These are phyloP conservation scores for Echinometra lucunter DNA, from an alignment of 53 echinoderm and acorn worm genomes.

Conservation along the genomic window DNA sequence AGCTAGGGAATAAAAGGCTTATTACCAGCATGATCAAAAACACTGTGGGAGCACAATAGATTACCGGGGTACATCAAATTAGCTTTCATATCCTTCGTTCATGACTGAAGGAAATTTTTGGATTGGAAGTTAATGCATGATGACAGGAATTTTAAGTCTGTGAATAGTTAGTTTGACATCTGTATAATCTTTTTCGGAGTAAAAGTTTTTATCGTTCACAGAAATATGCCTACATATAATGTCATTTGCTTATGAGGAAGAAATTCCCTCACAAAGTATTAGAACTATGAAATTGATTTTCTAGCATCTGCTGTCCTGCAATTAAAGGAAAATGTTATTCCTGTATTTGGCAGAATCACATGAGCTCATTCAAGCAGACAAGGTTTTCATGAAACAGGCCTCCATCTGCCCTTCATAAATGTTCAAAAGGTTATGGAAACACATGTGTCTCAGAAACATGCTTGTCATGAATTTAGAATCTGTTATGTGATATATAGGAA, in stretches of 20 bases:
- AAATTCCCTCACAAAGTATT: not conserved
- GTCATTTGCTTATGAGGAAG: not conserved
- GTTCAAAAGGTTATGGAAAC: not conserved
- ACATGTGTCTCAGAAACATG: not conserved
- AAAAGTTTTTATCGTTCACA: too few species aligned
- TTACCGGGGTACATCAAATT: too few species aligned
- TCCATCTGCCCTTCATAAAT: not conserved
- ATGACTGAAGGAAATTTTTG: too few species aligned
- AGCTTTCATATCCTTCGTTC: too few species aligned
- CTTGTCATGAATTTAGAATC: not conserved
- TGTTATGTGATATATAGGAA: not conserved
- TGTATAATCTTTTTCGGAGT: too few species aligned
- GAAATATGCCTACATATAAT: not conserved
- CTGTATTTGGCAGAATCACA: not conserved
- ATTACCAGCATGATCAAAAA: not conserved
- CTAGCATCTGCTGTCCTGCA: not conserved
- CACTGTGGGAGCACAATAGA: not conserved
- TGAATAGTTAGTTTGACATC: too few species aligned
- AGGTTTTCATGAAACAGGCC: not conserved
- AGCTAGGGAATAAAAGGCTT: not conserved
- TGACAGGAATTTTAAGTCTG: too few species aligned
- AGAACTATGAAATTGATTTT: not conserved
- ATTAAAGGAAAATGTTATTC: constrained; percentile 1
- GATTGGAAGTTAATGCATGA: too few species aligned
- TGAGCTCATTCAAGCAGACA: constrained; percentile 23